These are phyloP conservation scores for Cryptoleucopteryx plumbea DNA, from an alignment of 2,113 vertebrate species.

Conservation along the genomic window DNA sequence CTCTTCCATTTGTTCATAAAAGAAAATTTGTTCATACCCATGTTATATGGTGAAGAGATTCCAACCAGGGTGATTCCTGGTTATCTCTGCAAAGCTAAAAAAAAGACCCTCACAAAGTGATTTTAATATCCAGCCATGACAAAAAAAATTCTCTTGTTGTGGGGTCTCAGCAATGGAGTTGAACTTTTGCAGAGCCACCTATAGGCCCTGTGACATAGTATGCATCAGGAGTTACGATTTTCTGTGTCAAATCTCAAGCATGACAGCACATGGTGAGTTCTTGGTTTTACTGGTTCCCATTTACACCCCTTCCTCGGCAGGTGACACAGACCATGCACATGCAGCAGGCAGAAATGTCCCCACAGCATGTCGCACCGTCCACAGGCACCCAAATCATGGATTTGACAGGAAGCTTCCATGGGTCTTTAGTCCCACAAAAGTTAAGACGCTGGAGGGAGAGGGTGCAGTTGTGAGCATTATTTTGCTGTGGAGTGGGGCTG, in stretches of 20 bases:
- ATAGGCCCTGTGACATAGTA: neutral
- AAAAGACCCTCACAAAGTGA: rapidly evolving
- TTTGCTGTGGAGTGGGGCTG: neutral
- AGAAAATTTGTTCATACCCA: neutral
- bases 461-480: neutral
- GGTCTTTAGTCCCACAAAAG: neutral
- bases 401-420: neutral
- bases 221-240: neutral
- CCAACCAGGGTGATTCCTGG: neutral
- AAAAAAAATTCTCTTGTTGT: neutral
- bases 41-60: neutral
- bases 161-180: neutral
- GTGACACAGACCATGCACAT: neutral
- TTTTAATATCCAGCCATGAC: neutral
- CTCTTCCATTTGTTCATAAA: neutral
- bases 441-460: neutral
- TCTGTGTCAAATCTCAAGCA: neutral
- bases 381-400: neutral
- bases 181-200: neutral
- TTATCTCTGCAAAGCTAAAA: neutral
- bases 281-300: neutral
- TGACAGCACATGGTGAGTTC: neutral
- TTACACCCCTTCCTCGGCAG: neutral
- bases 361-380: rapidly evolving
- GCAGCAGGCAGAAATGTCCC: neutral